Conservation (phyloP, 2,888 invertebrate species). For the Lacanobia wlatinum region DNA sequence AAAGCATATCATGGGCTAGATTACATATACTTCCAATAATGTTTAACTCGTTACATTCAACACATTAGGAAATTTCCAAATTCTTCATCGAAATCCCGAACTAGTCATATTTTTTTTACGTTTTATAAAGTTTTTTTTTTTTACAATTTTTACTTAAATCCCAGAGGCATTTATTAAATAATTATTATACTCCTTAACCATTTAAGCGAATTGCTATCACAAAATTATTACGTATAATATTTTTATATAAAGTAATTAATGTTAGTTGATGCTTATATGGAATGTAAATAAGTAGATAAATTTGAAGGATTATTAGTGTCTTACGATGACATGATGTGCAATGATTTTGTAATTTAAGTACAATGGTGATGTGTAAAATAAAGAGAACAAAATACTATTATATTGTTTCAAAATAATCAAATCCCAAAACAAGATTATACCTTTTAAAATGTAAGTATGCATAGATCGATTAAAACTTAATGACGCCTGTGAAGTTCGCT, state of each 20-base stretch:
- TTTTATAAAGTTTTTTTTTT: constrained; percentile 37
- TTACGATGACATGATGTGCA: constrained; percentile 64
- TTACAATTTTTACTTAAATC: constrained; percentile 20
- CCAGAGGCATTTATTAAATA: constrained; percentile 59
- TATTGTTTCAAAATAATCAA: constrained; percentile 20
- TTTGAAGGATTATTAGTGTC: constrained; percentile 48
- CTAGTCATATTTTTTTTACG: constrained; percentile 57
- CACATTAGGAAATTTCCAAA: constrained; percentile 30
- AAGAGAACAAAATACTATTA: constrained; percentile 53
- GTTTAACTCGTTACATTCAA: constrained; percentile 3
- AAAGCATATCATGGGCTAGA: constrained; percentile 43
- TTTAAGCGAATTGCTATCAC: constrained; percentile 49
- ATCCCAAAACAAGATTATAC: neutral
- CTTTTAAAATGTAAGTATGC: neutral
- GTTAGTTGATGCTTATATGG: constrained; percentile 45
- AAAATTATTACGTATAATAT: constrained; percentile 54
- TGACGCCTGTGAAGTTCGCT: too few relatives aligned
- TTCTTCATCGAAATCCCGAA: constrained; percentile 48
- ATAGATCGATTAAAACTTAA: too few relatives aligned
- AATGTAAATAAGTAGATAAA: constrained; percentile 60
- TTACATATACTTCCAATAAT: constrained; percentile 8
- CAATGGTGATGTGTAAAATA: constrained; percentile 69
- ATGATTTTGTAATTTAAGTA: constrained; percentile 76
- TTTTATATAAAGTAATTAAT: constrained; percentile 46
- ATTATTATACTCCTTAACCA: constrained; percentile 34